Evolutionary conservation across 2,113 vertebrate genomes (phyloP).

Genomic region (Callocephalon fimbriatum): DNA sequence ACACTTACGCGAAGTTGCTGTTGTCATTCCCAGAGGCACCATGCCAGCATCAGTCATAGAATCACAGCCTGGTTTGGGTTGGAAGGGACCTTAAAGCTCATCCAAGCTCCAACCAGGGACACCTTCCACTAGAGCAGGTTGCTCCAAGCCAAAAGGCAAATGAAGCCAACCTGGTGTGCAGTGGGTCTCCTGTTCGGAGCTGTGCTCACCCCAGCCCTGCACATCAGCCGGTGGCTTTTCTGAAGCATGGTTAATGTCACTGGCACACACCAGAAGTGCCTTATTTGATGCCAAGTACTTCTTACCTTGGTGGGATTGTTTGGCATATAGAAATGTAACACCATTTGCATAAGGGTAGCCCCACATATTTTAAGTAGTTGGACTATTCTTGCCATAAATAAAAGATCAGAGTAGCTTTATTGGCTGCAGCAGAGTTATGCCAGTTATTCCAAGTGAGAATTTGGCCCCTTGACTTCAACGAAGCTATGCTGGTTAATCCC

Average conservation of each 20-base stretch:
- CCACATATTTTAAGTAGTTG: not conserved
- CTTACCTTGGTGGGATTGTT: not conserved
- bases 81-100: not conserved
- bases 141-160: not conserved
- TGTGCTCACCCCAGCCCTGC: rapidly evolving
- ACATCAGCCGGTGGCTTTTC: rapidly evolving
- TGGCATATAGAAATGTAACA: not conserved
- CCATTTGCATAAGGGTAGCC: not conserved
- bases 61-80: not conserved
- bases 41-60: too few species aligned
- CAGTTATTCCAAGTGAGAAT: constrained; percentile 19
- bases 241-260: not conserved
- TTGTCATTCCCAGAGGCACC: rapidly evolving
- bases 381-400: not conserved
- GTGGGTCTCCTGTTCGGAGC: not conserved
- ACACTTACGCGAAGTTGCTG: too few species aligned
- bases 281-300: not conserved
- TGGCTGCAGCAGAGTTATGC: not conserved
- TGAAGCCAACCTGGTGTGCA: not conserved
- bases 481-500: constrained; percentile 7
- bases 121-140: not conserved
- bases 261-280: rapidly evolving
- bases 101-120: not conserved
- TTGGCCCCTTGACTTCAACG: constrained; percentile 37
- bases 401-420: constrained; percentile 37